phyloP scores from a whole-genome alignment of 2,888 invertebrate species.

The Limnephilus rhombicus region DNA sequence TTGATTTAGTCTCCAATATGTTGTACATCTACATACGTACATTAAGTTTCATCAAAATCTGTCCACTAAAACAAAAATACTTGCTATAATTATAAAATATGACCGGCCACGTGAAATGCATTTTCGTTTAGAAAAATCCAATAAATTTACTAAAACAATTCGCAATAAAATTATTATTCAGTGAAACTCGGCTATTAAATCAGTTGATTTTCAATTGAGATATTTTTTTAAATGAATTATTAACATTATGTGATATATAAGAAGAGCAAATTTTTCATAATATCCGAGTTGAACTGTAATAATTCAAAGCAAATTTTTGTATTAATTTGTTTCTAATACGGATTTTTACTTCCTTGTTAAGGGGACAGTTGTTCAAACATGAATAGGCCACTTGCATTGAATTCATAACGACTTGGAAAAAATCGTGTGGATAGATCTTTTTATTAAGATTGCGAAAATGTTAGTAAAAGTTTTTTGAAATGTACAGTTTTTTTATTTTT shows the following conservation, averaged over 20 bases:
- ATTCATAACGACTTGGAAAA: too few species aligned
- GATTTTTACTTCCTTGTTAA: not conserved
- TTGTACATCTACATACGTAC: conserved; percentile 44
- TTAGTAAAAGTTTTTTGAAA: too few species aligned
- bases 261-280: not conserved
- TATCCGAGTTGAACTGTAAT: not conserved
- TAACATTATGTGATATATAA: not conserved
- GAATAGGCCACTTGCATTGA: too few species aligned
- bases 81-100: conserved; percentile 27
- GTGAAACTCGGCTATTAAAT: not conserved
- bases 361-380: not conserved
- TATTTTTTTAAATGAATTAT: not conserved
- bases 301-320: not conserved
- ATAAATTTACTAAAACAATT: not conserved
- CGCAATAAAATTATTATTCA: not conserved
- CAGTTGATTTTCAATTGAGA: not conserved
- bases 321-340: not conserved
- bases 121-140: not conserved
- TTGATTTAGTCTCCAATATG: conserved; percentile 49
- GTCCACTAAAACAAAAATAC: conserved; percentile 47
- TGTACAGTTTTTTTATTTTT: too few species aligned
- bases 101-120: not conserved
- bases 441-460: too few species aligned
- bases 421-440: too few species aligned
- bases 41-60: conserved; percentile 44